Base-by-base conservation (phyloP, 2,113 vertebrate species). In the Ginglymostoma cirratum region DNA sequence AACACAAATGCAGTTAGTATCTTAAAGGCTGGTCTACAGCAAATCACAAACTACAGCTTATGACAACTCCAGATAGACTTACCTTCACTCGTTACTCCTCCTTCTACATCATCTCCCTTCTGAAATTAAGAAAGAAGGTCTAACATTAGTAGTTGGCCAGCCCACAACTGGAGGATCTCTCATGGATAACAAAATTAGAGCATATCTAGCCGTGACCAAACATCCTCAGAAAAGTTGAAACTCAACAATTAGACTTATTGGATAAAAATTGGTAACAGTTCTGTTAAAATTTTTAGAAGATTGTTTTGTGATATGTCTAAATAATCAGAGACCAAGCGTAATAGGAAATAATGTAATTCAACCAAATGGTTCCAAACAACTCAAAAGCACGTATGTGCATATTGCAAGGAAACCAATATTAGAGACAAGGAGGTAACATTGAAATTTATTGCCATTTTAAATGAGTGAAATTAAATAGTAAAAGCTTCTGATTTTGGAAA, bases 1-100 rank as follows among this genome's bases (percentile, higher is more conserved):
- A 90, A 93, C 89, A 93, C 52, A n/a, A 65, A n/a, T 67, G 34
- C 66, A 61, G 19, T 93, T 38, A 93, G 61, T 67, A 93, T 67
- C 19, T 23, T 65, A 93, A 93, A 93, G 30, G 61, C 61, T 66
- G 55, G 65, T 65, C 55, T 61, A 92, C 27, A 61, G 65, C 52
- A 92, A 34, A n/a, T 30, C 66, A n/a, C 30, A 92, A 95, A 95
- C 67, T 72, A 52, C 45, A 70, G 52, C 52, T 94, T 72, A 48
- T 70, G 19, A 70, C 69, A 1, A 52, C 24, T 21, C 15, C 80
- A 45, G 70, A 67, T 78, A 34, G 45, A 48, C 96, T 80, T 98
- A 99, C 99, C 99, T 99, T 99, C 99, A 89, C 99, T 99, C 0
- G 99, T 99, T 97, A 99, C 99, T 0, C 99, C 99, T 97, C 99